Percentiles rank a stretch among this genome's conserved stretches.
Conservation (phyloP, 2,797 vertebrate genomes). For the Cyclopterus lumpus region DNA sequence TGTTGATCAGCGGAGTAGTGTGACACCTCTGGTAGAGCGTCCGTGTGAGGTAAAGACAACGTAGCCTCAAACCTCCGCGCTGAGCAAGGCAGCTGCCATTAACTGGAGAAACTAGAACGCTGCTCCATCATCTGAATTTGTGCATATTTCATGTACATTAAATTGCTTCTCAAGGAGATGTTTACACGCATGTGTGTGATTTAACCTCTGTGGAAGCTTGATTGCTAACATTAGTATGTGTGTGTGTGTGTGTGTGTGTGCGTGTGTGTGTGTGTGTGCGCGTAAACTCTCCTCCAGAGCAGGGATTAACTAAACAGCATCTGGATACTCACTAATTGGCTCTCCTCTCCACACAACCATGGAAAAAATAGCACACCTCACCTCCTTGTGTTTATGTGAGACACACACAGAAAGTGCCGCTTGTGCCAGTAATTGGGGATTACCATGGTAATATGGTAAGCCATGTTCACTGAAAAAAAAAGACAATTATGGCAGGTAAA, state of each 20-base stretch:
- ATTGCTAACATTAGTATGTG: conserved; percentile 52
- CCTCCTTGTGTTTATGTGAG: conserved; percentile 48
- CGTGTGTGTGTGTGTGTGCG: conserved; percentile 24
- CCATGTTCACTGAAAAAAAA: conserved; percentile 50
- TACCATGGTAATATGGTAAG: conserved; percentile 79
- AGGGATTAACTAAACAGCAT: conserved; percentile 82
- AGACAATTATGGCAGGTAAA: conserved; percentile 64
- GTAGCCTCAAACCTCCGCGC: no score
- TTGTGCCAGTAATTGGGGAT: conserved; percentile 82
- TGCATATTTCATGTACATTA: conserved; percentile 20
- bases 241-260: conserved; percentile 22
- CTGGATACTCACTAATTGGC: conserved; percentile 84
- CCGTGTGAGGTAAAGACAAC: not conserved
- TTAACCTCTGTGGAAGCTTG: conserved; percentile 51
- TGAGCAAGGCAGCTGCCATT: conserved; percentile 23
- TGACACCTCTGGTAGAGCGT: not conserved
- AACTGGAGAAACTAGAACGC: not conserved
- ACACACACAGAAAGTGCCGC: conserved; percentile 60
- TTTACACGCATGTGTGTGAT: conserved; percentile 56
- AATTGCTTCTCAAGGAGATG: conserved; percentile 17
- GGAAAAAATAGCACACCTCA: conserved; percentile 71
- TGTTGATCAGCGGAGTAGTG: not conserved
- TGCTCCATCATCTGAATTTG: conserved; percentile 3
- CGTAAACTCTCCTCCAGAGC: conserved; percentile 64
- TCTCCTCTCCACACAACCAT: conserved; percentile 76